Conservation (phyloP, 1,140 invertebrate species). For the Acromyrmex echinatior region DNA sequence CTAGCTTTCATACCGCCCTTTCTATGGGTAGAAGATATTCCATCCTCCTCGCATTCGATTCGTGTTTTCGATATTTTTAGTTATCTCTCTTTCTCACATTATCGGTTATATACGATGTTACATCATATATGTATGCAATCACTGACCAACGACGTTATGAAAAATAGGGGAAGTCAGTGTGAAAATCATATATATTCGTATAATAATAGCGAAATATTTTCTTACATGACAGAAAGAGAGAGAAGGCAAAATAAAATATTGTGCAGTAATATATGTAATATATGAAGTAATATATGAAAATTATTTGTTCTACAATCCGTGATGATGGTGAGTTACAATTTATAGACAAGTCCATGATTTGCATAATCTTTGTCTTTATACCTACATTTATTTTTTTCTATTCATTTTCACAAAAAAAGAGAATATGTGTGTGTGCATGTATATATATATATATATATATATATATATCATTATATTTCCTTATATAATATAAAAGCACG, state of each 20-base stretch:
- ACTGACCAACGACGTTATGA: constrained; percentile 3
- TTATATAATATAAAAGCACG: background rate
- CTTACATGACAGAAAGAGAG: background rate
- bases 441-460: no score
- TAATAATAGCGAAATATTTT: constrained; percentile 18
- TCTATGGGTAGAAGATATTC: background rate
- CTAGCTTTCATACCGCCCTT: constrained; percentile 43
- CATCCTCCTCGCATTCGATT: background rate
- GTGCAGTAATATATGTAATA: background rate
- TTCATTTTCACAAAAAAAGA: background rate
- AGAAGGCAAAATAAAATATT: background rate
- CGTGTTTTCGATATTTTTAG: constrained; percentile 47
- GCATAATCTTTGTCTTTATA: constrained; percentile 41
- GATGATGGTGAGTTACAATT: constrained; percentile 3
- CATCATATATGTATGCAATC: constrained; percentile 38
- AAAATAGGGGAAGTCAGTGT: background rate
- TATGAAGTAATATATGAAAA: no score
- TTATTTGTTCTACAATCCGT: background rate
- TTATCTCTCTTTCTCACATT: constrained; percentile 2
- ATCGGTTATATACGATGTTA: constrained; percentile 5
- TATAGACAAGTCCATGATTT: constrained; percentile 15
- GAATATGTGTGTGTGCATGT: no score
- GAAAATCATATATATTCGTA: background rate
- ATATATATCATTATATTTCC: constrained; percentile 24
- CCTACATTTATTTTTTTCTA: background rate